Evolutionary conservation across 2,113 vertebrate species (phyloP).

Genomic region (Oceanites oceanicus): DNA sequence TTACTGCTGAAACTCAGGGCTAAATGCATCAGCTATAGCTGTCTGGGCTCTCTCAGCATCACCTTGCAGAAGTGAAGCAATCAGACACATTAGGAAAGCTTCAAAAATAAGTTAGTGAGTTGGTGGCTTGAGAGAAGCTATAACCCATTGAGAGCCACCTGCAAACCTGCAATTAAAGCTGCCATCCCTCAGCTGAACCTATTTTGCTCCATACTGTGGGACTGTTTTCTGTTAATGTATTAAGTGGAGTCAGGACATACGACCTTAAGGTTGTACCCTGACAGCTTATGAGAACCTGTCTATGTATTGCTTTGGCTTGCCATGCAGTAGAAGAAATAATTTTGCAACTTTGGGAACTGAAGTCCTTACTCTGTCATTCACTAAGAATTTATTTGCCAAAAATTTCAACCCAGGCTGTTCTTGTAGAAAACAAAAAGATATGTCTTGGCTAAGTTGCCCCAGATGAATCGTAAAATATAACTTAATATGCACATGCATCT

Average conservation of each 20-base stretch:
- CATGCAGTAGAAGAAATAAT: background rate
- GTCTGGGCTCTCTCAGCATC: background rate
- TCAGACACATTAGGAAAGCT: background rate
- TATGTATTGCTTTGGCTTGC: background rate
- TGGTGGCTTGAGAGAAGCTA: background rate
- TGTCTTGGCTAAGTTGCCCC: background rate
- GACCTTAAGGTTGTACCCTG: background rate
- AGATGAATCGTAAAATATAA: slow-evolving; percentile 9
- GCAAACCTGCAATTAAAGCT: background rate
- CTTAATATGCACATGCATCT: slow-evolving; percentile 19
- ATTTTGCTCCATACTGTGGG: background rate
- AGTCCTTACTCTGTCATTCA: background rate
- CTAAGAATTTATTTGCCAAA: background rate
- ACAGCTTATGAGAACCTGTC: background rate
- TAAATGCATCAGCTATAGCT: background rate
- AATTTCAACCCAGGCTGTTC: background rate
- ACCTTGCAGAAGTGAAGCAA: background rate
- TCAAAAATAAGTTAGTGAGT: background rate
- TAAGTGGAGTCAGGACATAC: background rate
- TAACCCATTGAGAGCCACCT: background rate
- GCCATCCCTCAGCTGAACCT: background rate
- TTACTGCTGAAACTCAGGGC: background rate
- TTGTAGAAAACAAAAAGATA: background rate
- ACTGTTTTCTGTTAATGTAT: background rate
- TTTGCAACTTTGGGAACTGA: background rate